Conservation (phyloP, 2,797 vertebrate species). For the Eleutherodactylus coqui region DNA sequence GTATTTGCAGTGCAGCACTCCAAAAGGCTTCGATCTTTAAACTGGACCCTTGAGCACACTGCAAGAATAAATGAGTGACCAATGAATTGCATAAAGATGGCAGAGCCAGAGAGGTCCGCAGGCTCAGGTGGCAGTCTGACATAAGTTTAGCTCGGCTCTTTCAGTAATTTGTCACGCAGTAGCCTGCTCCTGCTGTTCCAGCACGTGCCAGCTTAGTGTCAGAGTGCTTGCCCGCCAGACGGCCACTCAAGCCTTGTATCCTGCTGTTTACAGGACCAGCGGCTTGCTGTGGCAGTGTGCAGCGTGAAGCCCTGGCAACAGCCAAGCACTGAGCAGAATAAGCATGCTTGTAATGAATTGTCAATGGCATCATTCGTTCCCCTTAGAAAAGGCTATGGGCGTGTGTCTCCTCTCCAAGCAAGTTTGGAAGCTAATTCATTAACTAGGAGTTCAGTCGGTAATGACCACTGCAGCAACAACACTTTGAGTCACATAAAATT, state of each 20-base stretch:
- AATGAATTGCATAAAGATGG: constrained; percentile 71
- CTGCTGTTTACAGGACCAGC: constrained; percentile 79
- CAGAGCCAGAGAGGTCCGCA: constrained; percentile 70
- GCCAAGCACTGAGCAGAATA: constrained; percentile 80
- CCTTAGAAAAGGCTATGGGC: constrained; percentile 74
- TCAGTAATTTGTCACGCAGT: constrained; percentile 95
- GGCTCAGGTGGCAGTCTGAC: constrained; percentile 94
- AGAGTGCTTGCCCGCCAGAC: constrained; percentile 84
- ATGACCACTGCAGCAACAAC: constrained; percentile 62
- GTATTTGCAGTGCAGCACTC: constrained; percentile 66
- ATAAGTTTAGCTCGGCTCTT: constrained; percentile 85
- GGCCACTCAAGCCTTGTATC: constrained; percentile 79
- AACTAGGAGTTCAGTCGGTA: constrained; percentile 77
- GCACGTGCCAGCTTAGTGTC: constrained; percentile 90
- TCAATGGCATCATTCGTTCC: constrained; percentile 80
- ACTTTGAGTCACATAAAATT: constrained; percentile 30
- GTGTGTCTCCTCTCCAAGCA: constrained; percentile 72
- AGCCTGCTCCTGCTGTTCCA: constrained; percentile 88
- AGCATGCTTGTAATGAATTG: constrained; percentile 83
- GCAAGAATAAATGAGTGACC: constrained; percentile 66
- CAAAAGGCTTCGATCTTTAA: constrained; percentile 70
- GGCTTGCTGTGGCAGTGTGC: constrained; percentile 81
- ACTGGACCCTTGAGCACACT: constrained; percentile 68
- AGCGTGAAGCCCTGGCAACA: constrained; percentile 74
- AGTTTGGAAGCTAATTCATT: constrained; percentile 85